phyloP scores from a whole-genome alignment of 2,797 vertebrate species.

The Pelochelys cantorii region DNA sequence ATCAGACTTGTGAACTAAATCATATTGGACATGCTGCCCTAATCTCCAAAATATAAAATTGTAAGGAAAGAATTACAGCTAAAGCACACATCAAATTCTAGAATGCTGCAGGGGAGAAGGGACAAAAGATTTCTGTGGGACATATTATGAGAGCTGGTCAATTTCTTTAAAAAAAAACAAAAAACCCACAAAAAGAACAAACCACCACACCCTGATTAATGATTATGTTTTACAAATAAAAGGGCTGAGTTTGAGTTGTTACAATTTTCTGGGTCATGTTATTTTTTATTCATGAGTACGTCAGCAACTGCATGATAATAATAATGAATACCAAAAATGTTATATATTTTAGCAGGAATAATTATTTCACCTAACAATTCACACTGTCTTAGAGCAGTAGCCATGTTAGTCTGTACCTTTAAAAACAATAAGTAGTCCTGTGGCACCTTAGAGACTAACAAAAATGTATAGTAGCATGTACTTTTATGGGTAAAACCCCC shows the following conservation, averaged over 20 bases:
- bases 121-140: background rate
- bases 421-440: too few relatives aligned
- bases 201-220: background rate
- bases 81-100: slow-evolving; percentile 66
- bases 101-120: slow-evolving; percentile 3
- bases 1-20: slow-evolving; percentile 67
- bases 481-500: too few relatives aligned
- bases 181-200: background rate
- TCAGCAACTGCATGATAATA: slow-evolving; percentile 39
- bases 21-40: slow-evolving; percentile 66
- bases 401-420: too few relatives aligned
- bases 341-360: slow-evolving; percentile 9
- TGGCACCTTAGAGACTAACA: too few relatives aligned
- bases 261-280: slow-evolving; percentile 43
- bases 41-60: slow-evolving; percentile 65
- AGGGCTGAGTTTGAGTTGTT: slow-evolving; percentile 27
- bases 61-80: slow-evolving; percentile 70
- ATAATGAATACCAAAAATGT: slow-evolving; percentile 29
- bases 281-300: slow-evolving; percentile 53
- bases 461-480: too few relatives aligned
- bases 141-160: background rate
- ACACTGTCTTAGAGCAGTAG: background rate
- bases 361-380: background rate
- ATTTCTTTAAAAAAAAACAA: background rate
- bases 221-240: slow-evolving; percentile 42